Percentiles rank a stretch among this genome's conserved stretches.
Evolutionary conservation across 2,888 invertebrate genomes (phyloP).

Genomic region (Bhutanitis thaidina): DNA sequence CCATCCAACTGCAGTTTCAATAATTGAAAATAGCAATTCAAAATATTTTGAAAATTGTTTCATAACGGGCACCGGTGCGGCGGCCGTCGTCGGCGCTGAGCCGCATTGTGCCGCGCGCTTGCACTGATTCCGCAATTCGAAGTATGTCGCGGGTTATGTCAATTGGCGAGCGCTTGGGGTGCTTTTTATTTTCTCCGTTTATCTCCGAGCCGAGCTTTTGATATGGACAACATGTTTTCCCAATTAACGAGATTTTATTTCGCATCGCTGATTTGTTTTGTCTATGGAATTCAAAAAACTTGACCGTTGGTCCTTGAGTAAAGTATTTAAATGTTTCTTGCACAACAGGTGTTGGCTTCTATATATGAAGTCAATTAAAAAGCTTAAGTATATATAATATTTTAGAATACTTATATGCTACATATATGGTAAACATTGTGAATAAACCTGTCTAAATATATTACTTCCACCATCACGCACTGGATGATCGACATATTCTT

Average conservation of each 20-base stretch:
- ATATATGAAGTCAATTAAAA: too few species aligned
- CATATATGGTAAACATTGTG: too few species aligned
- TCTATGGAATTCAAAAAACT: too few species aligned
- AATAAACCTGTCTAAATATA: too few species aligned
- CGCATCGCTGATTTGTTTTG: neutral
- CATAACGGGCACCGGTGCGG: constrained; percentile 62
- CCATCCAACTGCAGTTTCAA: constrained; percentile 35
- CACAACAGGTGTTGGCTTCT: too few species aligned
- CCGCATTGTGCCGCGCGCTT: constrained; percentile 56
- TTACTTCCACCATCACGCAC: too few species aligned
- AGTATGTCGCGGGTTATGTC: constrained; percentile 62
- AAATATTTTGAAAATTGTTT: constrained; percentile 80
- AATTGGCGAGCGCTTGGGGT: constrained; percentile 43
- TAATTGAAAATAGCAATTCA: constrained; percentile 71
- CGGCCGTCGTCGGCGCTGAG: constrained; percentile 43
- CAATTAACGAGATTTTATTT: constrained; percentile 2
- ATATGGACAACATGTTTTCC: neutral
- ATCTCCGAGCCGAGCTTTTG: neutral
- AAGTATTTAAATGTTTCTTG: too few species aligned
- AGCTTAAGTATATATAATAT: too few species aligned
- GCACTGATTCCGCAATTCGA: constrained; percentile 54
- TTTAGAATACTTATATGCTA: too few species aligned
- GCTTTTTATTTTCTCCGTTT: constrained; percentile 31
- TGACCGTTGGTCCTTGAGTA: too few species aligned
- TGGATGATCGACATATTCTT: too few species aligned